Evolutionary conservation across 2,113 vertebrate genomes (phyloP), one percentile per base, ranked within the genome.

Genomic region (Blennius ocellaris): DNA sequence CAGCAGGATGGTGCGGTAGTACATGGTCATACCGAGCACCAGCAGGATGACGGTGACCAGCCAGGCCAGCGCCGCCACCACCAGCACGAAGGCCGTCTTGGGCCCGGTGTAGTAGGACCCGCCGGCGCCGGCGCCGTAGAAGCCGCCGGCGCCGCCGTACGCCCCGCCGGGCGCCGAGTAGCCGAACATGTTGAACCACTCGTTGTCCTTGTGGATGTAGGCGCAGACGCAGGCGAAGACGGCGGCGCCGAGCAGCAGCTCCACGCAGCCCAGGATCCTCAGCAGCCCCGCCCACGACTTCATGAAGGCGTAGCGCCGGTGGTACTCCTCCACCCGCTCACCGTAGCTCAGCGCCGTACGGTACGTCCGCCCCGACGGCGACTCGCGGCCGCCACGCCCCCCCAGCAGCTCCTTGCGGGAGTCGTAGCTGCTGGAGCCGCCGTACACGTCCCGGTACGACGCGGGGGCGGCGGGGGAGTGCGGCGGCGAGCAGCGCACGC

Each of bases 1-100:
- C 61, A 99, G 90, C 37, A 99, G 96, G 72, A 99, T 98, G 9
- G 96, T 97, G 41, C 95, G 95, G 85, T 99, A 99, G 83, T 99
- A 99, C 96, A 98, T 96, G n/a, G 96, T 96, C 97, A 99, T 98
- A 60, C 98, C 97, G 36, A 99, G 90, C 11, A 96, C 96, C 5
- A 99, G 82, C 7, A 98, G 3, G 0, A 97, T 96, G 4, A 99
- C 86, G 0, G 97, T 99, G 66, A 94, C 89, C 6, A 99, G 0
- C 97, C 97, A 99, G 0, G 96, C 95, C 82, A 97, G 81, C 0
- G 95, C 97, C 0, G 95, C 97, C 48, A 94, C 95, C 73, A 99
- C 97, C 12, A 99, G 80, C 11, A 99, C 50, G 47, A 98, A 99
- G 0, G 97, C 95, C 0, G 98, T 99, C 73, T 96, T 97, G 70